These are phyloP conservation scores for Atta colombica DNA, from an alignment of 1,140 invertebrate genomes.

Conservation along the genomic window DNA sequence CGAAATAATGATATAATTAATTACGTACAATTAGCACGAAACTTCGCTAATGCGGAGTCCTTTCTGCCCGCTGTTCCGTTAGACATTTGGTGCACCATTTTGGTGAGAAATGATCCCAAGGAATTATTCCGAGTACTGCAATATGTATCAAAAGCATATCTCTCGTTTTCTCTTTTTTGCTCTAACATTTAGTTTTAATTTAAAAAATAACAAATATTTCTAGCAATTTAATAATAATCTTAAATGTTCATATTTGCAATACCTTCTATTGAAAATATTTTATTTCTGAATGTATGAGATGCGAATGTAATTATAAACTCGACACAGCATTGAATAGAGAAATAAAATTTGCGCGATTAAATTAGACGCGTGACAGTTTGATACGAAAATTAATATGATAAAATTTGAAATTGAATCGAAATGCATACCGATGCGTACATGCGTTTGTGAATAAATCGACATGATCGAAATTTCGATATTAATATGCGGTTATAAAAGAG, in stretches of 20 bases:
- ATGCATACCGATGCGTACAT: neutral
- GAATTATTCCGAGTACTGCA: conserved; percentile 33
- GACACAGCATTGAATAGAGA: neutral
- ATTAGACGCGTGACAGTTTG: neutral
- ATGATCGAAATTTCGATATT: conserved; percentile 43
- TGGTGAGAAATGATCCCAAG: conserved; percentile 47
- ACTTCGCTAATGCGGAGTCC: conserved; percentile 62
- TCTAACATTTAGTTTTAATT: conserved; percentile 44
- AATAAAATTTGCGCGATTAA: conserved; percentile 15
- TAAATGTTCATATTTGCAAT: neutral
- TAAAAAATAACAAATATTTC: conserved; percentile 20
- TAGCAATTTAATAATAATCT: conserved; percentile 21
- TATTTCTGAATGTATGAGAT: neutral
- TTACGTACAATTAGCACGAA: conserved; percentile 74
- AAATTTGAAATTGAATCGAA: conserved; percentile 27
- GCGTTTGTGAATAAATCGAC: neutral
- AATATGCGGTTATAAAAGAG: conserved; percentile 34
- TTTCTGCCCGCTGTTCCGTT: conserved; percentile 45
- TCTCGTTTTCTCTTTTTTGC: neutral
- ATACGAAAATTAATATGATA: conserved; percentile 16
- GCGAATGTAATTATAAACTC: conserved; percentile 1
- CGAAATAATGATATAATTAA: conserved; percentile 79
- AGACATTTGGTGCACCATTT: conserved; percentile 48
- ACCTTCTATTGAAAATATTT: neutral
- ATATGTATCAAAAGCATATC: conserved; percentile 23